phyloP scores from a whole-genome alignment of 2,888 invertebrate genomes.

The Pheosia gnoma region DNA sequence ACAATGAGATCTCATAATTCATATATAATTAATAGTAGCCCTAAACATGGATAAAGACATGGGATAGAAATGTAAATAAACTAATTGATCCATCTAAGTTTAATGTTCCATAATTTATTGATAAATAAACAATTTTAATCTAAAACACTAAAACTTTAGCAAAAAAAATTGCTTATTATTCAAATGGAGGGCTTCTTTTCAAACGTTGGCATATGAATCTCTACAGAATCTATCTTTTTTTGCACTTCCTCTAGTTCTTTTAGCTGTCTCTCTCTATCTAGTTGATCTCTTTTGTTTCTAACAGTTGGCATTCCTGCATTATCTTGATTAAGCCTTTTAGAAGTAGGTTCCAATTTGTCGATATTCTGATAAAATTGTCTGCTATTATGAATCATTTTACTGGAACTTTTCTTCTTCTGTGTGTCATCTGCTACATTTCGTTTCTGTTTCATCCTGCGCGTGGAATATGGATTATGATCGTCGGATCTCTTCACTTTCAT shows the following conservation, averaged over 20 bases:
- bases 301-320: background rate
- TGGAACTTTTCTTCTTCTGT: slow-evolving; percentile 20
- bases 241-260: slow-evolving; percentile 51
- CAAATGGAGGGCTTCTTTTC: background rate
- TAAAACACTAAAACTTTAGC: slow-evolving; percentile 3
- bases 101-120: background rate
- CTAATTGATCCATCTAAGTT: too few species aligned
- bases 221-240: slow-evolving; percentile 42
- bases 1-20: too few species aligned
- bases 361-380: slow-evolving; percentile 38
- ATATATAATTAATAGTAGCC: too few species aligned
- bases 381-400: slow-evolving; percentile 35
- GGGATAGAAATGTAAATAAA: too few species aligned
- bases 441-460: background rate
- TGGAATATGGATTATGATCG: slow-evolving; percentile 1
- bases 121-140: slow-evolving; percentile 11
- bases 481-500: slow-evolving; percentile 3
- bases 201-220: slow-evolving; percentile 21
- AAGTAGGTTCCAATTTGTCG: background rate
- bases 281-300: slow-evolving; percentile 32
- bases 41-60: too few species aligned
- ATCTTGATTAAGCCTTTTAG: background rate
- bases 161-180: background rate
- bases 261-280: slow-evolving; percentile 37
- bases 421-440: slow-evolving; percentile 7